phyloP scores from a whole-genome alignment of 2,797 vertebrate species.

The Anabas testudineus region DNA sequence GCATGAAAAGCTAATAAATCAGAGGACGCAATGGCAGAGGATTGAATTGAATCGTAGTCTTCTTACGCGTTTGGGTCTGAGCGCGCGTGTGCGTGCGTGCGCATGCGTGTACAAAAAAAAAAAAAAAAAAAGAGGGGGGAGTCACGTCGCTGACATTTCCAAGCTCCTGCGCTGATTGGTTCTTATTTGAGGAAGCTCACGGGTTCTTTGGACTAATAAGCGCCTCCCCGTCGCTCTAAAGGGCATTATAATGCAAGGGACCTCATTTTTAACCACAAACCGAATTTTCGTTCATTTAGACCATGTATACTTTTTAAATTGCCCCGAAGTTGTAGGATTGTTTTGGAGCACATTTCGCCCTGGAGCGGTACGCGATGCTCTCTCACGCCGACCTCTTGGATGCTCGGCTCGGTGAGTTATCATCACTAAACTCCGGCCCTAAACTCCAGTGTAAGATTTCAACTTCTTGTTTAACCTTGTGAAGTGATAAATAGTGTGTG shows the following conservation, averaged over 20 bases:
- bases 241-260: conserved; percentile 99
- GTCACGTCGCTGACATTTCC: conserved; percentile 91
- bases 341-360: conserved; percentile 90
- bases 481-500: conserved; percentile 65
- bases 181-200: conserved; percentile 93
- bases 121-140: conserved; percentile 62
- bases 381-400: conserved; percentile 99
- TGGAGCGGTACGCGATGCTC: conserved; percentile 99
- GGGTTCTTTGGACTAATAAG: conserved; percentile 97
- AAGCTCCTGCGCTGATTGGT: conserved; percentile 94
- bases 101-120: conserved; percentile 30
- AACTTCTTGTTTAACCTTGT: conserved; percentile 79
- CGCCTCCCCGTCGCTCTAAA: conserved; percentile 98
- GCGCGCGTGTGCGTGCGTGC: conserved; percentile 36
- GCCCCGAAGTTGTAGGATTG: conserved; percentile 91
- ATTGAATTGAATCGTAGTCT: conserved; percentile 80
- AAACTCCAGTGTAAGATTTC: conserved; percentile 88
- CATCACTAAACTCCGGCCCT: conserved; percentile 87
- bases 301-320: conserved; percentile 95
- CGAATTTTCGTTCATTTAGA: conserved; percentile 99
- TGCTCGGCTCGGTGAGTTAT: conserved; percentile 98
- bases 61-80: conserved; percentile 50
- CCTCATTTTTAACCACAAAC: conserved; percentile 98
- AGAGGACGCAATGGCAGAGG: conserved; percentile 80
- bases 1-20: conserved; percentile 86